Evolutionary conservation across 2,797 vertebrate genomes (phyloP), one percentile per base, ranked within the genome.

Genomic region (Microctenopoma steveboyesi): DNA sequence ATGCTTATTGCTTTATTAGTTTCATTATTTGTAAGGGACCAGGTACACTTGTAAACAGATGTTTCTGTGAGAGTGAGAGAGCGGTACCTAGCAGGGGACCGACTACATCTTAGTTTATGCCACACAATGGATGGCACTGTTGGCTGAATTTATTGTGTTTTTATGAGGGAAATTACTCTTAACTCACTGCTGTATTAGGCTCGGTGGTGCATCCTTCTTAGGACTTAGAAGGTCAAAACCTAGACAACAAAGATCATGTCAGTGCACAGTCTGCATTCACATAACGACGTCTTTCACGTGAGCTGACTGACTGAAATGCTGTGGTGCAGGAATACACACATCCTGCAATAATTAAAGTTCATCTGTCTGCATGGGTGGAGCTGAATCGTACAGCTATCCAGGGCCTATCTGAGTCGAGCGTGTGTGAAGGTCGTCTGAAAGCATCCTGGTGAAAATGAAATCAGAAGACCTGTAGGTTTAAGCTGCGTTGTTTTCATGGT

Each of bases 271-370:
- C 35, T 18, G 33, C 30, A 50, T 47, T 61, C 75, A 56, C 46
- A 55, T 27, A 49, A 52, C 45, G 37, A 61, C 33, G 12, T 1
- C 3, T 56, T 63, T 55, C 59, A 54, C 30, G n/a, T 63, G 72
- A 76, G 51, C 2, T 27, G 68, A 47, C 62, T 18, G 49, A 60
- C 57, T 62, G 50, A 76, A 68, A 55, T 25, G 53, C 66, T 74
- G 8, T 16, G 43, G 22, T 55, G 42, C 48, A 39, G 42, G 48
- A 33, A 53, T 13, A 43, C 72, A 55, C 57, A 53, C 15, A 61
- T 77, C 65, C 63, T 55, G 56, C 39, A 71, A 48, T 81, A 77
- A 83, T 83, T 77, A 72, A 74, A 80, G 74, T 76, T 81, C 60
- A 74, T 68, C 64, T 65, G 72, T 84, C 64, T 67, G 69, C 57